Percentiles rank a stretch among this genome's conserved stretches.
Evolutionary conservation across 2,113 vertebrate genomes (phyloP).

Genomic region (Melanerpes aurifrons): DNA sequence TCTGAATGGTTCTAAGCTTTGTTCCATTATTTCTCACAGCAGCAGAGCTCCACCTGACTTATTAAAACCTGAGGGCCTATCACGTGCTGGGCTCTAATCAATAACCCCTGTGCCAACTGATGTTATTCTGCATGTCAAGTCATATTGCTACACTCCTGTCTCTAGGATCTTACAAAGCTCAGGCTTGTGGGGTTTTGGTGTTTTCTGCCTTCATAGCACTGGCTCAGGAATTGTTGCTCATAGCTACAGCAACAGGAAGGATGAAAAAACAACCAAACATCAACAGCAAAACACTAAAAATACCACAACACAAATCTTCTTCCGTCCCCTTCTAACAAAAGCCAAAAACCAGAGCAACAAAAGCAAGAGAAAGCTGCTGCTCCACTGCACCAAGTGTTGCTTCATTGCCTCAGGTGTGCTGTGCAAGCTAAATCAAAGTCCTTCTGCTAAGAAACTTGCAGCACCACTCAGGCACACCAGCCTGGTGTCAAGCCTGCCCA

Average conservation of each 20-base stretch:
- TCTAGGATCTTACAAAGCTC: slow-evolving; percentile 10
- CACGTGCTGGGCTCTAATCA: slow-evolving; percentile 31
- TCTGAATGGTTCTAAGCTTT: slow-evolving; percentile 4
- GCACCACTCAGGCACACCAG: not conserved
- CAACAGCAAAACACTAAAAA: too few relatives aligned
- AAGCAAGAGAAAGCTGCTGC: slow-evolving; percentile 5
- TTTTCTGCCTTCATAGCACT: slow-evolving; percentile 9
- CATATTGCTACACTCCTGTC: slow-evolving; percentile 34
- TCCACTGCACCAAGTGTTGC: not conserved
- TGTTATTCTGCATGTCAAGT: slow-evolving; percentile 51
- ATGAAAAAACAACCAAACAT: too few relatives aligned
- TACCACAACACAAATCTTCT: not conserved
- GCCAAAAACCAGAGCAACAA: not conserved
- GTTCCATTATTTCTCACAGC: not conserved
- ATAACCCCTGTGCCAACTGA: slow-evolving; percentile 44
- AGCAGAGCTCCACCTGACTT: slow-evolving; percentile 36
- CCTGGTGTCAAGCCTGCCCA: slow-evolving; percentile 13
- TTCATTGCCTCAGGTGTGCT: not conserved
- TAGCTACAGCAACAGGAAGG: slow-evolving; percentile 16
- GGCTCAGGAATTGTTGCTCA: slow-evolving; percentile 14
- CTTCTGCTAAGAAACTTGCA: slow-evolving; percentile 37
- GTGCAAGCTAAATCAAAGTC: slow-evolving; percentile 25
- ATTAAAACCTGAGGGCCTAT: slow-evolving; percentile 59
- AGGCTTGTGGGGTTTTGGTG: not conserved
- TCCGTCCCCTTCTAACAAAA: not conserved